Evolutionary conservation across 2,888 invertebrate species (phyloP), one percentile per base, ranked within the genome.

Genomic region (Sarcophaga rosellei): DNA sequence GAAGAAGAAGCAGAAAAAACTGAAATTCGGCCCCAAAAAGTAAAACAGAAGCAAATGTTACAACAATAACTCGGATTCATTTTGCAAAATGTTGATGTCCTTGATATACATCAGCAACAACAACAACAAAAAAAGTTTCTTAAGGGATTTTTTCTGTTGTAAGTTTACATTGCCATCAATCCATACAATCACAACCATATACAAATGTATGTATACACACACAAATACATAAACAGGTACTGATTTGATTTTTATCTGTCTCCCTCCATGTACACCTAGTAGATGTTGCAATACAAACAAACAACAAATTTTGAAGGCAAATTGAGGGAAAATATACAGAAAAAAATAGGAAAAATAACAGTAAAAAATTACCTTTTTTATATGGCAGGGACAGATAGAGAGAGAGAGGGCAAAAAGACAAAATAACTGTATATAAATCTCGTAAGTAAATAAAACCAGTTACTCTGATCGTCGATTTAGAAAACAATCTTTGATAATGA

Each of bases 21-120:
- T 10, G 35, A 35, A 53, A 17, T 53, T 53, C 53, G 53, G 65
- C 35, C 62, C 63, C 23, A 69, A 57, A 70, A 76, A 59, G 4
- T 17, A 70, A 81, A 69, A 21, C 15, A 70, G 2, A 70, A 70
- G 35, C 57, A 75, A 81, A 12, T 15, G 10, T 17, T 15, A 74
- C 62, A 74, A 69, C 74, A 61, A 61, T 53, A 53, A 61, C 57
- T 21, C 1, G 61, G n/a, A 61, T 69, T 25, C n/a, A 73, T 66
- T 74, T 74, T 47, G 35, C 21, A 68, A 57, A 57, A 80, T 74
- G 63, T 69, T 59, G 63, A 63, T 70, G 76, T 82, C 81, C 81
- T 76, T 82, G 81, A 82, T 82, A 72, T 76, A 70, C 81, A 82
- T 65, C 65, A 76, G 12, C 53, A 53, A 53, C 53, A 53, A 4